Percentiles rank a stretch among this genome's conserved stretches.
phyloP scores from a whole-genome alignment of 1,140 invertebrate species.

The Ectropis grisescens region DNA sequence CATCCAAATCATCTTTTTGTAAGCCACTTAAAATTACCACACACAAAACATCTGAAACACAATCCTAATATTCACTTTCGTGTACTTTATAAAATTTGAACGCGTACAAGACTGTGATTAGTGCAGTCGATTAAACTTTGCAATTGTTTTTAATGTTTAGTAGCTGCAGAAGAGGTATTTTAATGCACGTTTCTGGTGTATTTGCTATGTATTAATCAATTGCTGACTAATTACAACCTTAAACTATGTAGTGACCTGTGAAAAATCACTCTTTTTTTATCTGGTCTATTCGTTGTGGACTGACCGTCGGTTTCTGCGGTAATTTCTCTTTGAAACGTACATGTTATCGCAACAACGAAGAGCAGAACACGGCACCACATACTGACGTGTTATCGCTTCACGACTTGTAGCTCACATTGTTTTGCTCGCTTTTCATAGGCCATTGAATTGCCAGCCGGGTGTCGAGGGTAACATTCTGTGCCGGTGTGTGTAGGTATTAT shows the following conservation, averaged over 20 bases:
- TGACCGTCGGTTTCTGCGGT: slow-evolving; percentile 27
- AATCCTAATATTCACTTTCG: too few species aligned
- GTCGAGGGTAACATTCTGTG: too few species aligned
- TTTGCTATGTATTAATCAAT: not conserved
- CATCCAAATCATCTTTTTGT: slow-evolving; percentile 50
- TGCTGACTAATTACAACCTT: not conserved
- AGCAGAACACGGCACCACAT: slow-evolving; percentile 41
- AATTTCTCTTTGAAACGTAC: slow-evolving; percentile 42
- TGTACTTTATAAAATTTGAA: too few species aligned
- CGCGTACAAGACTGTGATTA: too few species aligned
- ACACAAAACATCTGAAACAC: slow-evolving; percentile 49
- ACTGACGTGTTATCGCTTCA: slow-evolving; percentile 18
- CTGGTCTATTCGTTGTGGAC: slow-evolving; percentile 27
- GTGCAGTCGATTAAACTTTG: too few species aligned
- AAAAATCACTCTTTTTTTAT: slow-evolving; percentile 30
- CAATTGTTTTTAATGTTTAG: too few species aligned
- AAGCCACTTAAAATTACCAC: slow-evolving; percentile 44
- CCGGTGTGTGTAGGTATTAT: too few species aligned
- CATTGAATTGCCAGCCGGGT: too few species aligned
- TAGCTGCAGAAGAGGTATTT: too few species aligned
- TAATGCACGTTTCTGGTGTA: not conserved
- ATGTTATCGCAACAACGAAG: slow-evolving; percentile 36
- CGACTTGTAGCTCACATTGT: slow-evolving; percentile 16
- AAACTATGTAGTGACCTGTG: too few species aligned
- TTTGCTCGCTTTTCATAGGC: slow-evolving; percentile 7